phyloP scores from a whole-genome alignment of 2,797 vertebrate species.

The Tarsius wallacei region DNA sequence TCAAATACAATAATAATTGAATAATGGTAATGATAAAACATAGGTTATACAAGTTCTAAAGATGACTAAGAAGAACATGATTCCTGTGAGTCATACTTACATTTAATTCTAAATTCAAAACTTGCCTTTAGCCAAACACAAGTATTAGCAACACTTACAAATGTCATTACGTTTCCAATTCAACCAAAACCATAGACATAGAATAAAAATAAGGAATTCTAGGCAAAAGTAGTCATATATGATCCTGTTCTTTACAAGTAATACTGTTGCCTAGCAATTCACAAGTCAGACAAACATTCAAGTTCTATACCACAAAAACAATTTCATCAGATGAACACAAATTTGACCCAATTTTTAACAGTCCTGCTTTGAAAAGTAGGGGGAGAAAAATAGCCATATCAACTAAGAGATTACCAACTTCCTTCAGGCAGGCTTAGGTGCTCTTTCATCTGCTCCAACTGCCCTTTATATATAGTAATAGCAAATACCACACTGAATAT shows the following conservation, averaged over 20 bases:
- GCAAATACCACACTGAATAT: not conserved
- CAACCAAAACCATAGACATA: slow-evolving; percentile 1
- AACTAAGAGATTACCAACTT: not conserved
- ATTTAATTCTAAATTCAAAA: slow-evolving; percentile 49
- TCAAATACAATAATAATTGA: not conserved
- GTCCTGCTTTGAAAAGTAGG: slow-evolving; percentile 22
- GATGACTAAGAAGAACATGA: not conserved
- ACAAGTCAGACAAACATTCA: slow-evolving; percentile 6
- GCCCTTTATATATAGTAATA: not conserved
- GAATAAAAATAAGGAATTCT: not conserved
- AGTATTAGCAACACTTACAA: slow-evolving; percentile 33
- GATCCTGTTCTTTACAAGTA: not conserved
- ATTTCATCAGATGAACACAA: not conserved
- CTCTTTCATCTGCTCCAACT: not conserved
- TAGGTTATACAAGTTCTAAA: not conserved
- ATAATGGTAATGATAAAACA: not conserved
- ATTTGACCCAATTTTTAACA: slow-evolving; percentile 20
- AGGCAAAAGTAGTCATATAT: slow-evolving; percentile 2
- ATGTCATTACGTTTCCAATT: not conserved
- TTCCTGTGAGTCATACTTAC: not conserved
- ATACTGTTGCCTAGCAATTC: slow-evolving; percentile 7
- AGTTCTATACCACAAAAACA: not conserved
- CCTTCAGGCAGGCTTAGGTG: not conserved
- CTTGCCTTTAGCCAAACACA: slow-evolving; percentile 18
- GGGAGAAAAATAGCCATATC: slow-evolving; percentile 4